Percentiles rank a stretch among this genome's conserved stretches.
phyloP scores from a whole-genome alignment of 2,888 invertebrate species.

The Seira musarum region DNA sequence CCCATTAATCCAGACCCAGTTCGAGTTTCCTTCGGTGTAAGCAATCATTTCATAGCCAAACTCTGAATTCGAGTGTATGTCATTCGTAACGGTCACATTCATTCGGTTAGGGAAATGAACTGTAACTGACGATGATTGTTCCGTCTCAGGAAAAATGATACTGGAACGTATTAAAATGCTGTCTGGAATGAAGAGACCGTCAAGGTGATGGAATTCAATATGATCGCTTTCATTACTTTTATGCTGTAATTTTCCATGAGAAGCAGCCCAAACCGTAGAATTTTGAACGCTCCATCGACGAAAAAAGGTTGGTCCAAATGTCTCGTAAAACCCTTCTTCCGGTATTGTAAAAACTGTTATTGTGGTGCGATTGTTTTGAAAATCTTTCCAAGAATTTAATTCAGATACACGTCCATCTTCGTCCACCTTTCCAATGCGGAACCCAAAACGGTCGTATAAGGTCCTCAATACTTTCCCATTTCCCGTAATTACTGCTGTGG shows the following conservation, averaged over 20 bases:
- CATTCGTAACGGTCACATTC: too few relatives aligned
- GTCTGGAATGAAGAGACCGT: not conserved
- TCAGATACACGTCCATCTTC: not conserved
- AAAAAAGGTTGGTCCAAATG: not conserved
- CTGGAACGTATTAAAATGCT: not conserved
- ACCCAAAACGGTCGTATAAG: not conserved
- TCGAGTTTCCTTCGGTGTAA: not conserved
- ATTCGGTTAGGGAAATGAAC: too few relatives aligned
- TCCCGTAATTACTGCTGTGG: not conserved
- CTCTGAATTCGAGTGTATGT: too few relatives aligned
- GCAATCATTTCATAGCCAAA: not conserved
- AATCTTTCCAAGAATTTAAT: not conserved
- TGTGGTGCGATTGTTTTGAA: not conserved
- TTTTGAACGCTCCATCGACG: not conserved
- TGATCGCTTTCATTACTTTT: not conserved
- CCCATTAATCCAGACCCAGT: conserved; percentile 3
- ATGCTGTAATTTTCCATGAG: not conserved
- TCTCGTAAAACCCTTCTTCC: not conserved
- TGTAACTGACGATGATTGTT: too few relatives aligned
- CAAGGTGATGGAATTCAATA: not conserved
- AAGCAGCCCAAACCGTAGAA: not conserved
- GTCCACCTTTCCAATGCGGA: not conserved
- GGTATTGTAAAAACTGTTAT: too few relatives aligned
- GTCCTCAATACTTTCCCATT: conserved; percentile 14
- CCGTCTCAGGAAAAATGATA: not conserved